These are phyloP conservation scores for Dermatophagoides farinae DNA, from an alignment of 1,140 invertebrate genomes.

Conservation along the genomic window DNA sequence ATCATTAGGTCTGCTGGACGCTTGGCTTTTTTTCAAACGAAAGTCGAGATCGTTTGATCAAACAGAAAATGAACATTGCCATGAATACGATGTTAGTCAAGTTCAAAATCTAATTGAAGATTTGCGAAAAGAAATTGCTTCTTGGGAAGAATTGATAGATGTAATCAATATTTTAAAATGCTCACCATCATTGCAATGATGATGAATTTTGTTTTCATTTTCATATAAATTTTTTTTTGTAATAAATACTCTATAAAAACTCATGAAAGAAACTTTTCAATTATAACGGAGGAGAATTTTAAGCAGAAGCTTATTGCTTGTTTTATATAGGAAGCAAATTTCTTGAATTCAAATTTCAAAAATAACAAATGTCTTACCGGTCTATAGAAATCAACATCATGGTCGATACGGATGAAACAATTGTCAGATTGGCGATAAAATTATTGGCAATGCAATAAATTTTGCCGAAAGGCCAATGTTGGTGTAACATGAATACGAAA, in stretches of 20 bases:
- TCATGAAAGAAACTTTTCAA: no score
- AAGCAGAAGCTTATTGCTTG: not conserved
- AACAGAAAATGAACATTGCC: not conserved
- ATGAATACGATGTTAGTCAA: not conserved
- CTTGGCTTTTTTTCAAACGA: no score
- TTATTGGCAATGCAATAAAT: slow-evolving; percentile 66
- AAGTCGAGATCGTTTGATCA: not conserved
- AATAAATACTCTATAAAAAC: no score
- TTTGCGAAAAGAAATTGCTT: not conserved
- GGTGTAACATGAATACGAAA: slow-evolving; percentile 28
- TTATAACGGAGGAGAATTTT: no score
- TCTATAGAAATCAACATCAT: slow-evolving; percentile 85
- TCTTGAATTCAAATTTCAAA: no score
- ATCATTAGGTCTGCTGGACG: no score
- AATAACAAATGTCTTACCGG: slow-evolving; percentile 50
- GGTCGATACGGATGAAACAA: slow-evolving; percentile 72
- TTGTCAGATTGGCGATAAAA: slow-evolving; percentile 68
- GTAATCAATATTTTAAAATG: not conserved
- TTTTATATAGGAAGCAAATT: no score
- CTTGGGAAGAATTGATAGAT: slow-evolving; percentile 3
- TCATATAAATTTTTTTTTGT: not conserved
- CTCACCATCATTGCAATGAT: not conserved
- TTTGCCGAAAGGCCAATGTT: slow-evolving; percentile 64
- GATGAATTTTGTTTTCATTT: not conserved
- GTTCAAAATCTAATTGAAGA: not conserved